Evolutionary conservation across 2,888 invertebrate genomes (phyloP), one percentile per base, ranked within the genome.

Genomic region (Apodemia zela): DNA sequence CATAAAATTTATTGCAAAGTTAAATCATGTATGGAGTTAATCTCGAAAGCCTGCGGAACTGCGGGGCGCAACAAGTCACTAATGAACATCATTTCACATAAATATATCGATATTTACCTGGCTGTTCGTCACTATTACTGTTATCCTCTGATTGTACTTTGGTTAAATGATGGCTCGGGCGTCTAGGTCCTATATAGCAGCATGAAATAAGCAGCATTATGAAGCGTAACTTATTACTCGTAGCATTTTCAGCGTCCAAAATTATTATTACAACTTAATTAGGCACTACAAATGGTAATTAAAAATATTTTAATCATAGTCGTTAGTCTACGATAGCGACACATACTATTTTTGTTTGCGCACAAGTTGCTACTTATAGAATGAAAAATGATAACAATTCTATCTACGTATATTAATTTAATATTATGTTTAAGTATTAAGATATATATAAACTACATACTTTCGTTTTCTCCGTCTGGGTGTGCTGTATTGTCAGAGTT

Each of bases 91-190:
- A 21, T 13, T 21, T 18, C 13, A 54, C 51, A 21, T 21, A 54
- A 58, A 60, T 7, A 13, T 15, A 25, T 51, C 13, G 15, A 54
- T 59, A 51, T 33, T 75, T 73, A 80, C 80, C 80, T 77, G 77
- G 75, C 72, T 82, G 93, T 70, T 94, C 94, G 71, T 94, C 94
- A 69, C 93, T 93, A 78, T 92, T 93, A 82, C 94, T 94, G 78
- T 94, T 94, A 70, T 95, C 95, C 75, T 94, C 94, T 0, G 94
- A 94, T 66, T 93, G 93, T 71, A 93, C 91, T 83, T 94, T 94
- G 71, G 93, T 86, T 75, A 93, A 83, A 81, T 91, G 89, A 67
- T 87, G 90, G 73, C 90, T 89, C 70, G 92, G 82, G 72, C 92
- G 81, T 75, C 93, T 89, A 83, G 83, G 78, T 85, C 84, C 89